A percentile compares a stretch with the other conserved stretches of the same genome.
Conservation (phyloP, 64 coral and sea anemone genomes). For the Montipora foliosa region DNA sequence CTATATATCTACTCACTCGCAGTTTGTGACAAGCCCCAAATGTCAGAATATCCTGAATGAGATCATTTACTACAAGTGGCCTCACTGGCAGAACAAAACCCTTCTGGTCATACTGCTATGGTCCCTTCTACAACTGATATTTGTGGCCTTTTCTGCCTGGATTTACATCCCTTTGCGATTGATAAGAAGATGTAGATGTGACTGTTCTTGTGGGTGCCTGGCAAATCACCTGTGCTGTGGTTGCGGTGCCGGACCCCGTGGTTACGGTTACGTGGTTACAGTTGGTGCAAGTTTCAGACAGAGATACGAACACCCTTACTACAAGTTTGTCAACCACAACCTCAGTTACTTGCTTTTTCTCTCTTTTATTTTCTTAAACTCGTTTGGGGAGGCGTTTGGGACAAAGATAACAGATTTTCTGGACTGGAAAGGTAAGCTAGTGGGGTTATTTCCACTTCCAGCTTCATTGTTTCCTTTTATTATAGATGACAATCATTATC, state of each 20-base stretch:
- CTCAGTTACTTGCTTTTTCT: constrained; percentile 27
- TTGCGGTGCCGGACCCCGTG: no score
- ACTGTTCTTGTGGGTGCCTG: no score
- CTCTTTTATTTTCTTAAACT: background rate
- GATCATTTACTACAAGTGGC: constrained; percentile 22
- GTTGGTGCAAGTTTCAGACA: background rate
- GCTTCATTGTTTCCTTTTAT: background rate
- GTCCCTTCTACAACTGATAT: background rate
- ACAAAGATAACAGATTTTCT: background rate
- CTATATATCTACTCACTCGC: background rate
- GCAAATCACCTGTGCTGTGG: no score
- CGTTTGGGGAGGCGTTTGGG: background rate
- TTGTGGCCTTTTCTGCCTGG: background rate
- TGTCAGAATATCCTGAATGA: constrained; percentile 4
- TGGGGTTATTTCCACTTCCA: background rate
- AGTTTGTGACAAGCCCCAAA: constrained; percentile 40
- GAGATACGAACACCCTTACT: constrained; percentile 23
- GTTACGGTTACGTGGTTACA: no score
- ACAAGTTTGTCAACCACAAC: constrained; percentile 59
- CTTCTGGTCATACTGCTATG: background rate
- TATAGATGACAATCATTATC: no score
- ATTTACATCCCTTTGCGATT: constrained; percentile 22
- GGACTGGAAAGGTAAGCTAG: background rate
- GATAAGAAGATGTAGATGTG: background rate
- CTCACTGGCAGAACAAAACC: background rate